Percentiles rank a stretch among this genome's conserved stretches.
Conservation (phyloP, 2,113 vertebrate genomes). For the Trochalopteron elliotii region DNA sequence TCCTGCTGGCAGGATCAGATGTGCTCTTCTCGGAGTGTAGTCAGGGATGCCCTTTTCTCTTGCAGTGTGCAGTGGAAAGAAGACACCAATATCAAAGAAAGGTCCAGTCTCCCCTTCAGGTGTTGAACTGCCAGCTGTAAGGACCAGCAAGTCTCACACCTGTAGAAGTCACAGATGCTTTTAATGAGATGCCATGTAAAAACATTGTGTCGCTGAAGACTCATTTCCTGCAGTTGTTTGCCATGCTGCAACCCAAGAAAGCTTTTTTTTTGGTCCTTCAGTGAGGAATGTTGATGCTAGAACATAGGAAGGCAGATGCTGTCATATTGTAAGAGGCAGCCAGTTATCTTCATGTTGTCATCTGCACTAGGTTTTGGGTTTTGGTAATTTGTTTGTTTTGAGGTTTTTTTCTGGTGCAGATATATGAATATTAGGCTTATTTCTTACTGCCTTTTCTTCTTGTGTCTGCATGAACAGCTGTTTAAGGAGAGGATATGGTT, state of each 20-base stretch:
- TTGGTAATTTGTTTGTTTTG: background rate
- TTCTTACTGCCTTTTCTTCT: background rate
- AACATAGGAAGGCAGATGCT: background rate
- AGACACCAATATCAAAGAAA: background rate
- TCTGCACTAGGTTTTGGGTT: background rate
- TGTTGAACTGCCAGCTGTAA: background rate
- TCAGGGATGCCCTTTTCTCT: background rate
- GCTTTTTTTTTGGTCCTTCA: background rate
- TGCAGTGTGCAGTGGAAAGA: background rate
- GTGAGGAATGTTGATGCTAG: background rate
- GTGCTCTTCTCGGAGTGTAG: rapidly evolving
- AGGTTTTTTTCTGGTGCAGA: background rate
- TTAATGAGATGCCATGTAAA: background rate
- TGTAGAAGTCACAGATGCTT: background rate
- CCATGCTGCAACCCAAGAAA: background rate
- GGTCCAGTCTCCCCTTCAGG: background rate
- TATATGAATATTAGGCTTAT: background rate
- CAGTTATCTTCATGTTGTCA: background rate
- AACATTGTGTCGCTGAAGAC: background rate
- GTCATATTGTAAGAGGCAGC: background rate
- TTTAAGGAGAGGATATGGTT: background rate
- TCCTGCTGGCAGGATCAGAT: background rate
- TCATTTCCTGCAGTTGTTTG: background rate
- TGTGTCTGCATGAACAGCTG: background rate
- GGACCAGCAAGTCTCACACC: background rate